Evolutionary conservation across 2,113 vertebrate genomes (phyloP).

Genomic region (Nymphicus hollandicus): DNA sequence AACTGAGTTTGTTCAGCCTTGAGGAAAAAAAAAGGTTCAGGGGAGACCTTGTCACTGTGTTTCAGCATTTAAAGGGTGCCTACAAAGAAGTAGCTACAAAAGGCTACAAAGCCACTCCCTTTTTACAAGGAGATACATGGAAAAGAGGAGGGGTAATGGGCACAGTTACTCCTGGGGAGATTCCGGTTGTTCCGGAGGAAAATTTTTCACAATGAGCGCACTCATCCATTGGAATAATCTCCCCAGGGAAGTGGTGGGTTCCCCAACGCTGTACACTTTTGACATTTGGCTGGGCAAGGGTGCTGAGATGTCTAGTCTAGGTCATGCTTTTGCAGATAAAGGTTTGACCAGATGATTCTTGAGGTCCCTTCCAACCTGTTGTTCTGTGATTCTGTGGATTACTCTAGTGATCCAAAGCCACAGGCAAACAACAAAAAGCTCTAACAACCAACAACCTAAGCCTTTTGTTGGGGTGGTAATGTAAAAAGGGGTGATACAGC

Average conservation of each 20-base stretch:
- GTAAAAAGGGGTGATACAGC: neutral
- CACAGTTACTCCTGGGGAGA: neutral
- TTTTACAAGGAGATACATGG: neutral
- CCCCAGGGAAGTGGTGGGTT: neutral
- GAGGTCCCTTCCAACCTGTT: neutral
- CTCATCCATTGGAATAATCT: neutral
- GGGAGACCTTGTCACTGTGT: neutral
- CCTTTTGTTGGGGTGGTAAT: neutral
- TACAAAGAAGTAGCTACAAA: neutral
- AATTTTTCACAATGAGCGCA: neutral
- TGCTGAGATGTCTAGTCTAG: neutral
- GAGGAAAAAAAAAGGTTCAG: neutral
- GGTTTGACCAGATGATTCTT: neutral
- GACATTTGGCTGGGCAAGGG: neutral
- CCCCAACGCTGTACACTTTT: neutral
- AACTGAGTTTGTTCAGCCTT: neutral
- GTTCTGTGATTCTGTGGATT: neutral
- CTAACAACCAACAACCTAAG: neutral
- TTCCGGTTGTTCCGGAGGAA: neutral
- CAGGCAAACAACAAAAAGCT: neutral
- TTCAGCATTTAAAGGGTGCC: neutral
- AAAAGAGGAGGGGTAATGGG: neutral
- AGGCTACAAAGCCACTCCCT: neutral
- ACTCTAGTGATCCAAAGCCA: neutral
- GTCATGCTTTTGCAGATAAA: neutral